Percentiles rank a stretch among this genome's conserved stretches.
phyloP scores from a whole-genome alignment of 2,113 vertebrate genomes.

The Eulemur rufifrons region DNA sequence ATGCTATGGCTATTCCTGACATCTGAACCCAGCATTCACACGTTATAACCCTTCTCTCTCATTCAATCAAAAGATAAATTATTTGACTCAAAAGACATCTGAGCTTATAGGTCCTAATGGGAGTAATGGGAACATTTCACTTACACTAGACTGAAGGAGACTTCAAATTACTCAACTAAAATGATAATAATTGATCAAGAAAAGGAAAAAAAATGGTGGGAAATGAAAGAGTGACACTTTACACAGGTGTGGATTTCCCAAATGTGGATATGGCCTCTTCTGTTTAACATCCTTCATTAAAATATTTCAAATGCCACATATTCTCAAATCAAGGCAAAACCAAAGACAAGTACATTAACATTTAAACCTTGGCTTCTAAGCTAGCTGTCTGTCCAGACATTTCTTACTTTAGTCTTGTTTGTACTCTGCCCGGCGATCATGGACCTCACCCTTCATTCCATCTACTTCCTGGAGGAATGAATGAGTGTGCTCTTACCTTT shows the following conservation, averaged over 20 bases:
- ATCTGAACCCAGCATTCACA: not conserved
- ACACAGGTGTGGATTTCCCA: not conserved
- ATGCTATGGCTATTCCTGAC: conserved; percentile 29
- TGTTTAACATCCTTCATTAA: not conserved
- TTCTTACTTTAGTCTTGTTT: not conserved
- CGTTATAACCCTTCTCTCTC: conserved; percentile 1
- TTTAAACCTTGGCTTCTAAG: conserved; percentile 29
- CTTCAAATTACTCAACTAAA: not conserved
- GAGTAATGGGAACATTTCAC: not conserved
- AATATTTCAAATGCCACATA: conserved; percentile 22
- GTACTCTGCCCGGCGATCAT: not conserved
- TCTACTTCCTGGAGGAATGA: not conserved
- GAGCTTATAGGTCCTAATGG: not conserved
- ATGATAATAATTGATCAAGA: not conserved
- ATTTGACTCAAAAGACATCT: conserved; percentile 1
- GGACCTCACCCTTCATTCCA: not conserved
- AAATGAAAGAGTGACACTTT: not conserved
- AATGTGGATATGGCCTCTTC: not conserved
- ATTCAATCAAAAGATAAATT: conserved; percentile 43
- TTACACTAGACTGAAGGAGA: not conserved
- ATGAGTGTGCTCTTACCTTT: not conserved
- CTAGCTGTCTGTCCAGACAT: not conserved
- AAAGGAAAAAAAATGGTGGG: not conserved
- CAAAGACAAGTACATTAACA: conserved; percentile 37
- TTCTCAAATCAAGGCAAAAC: conserved; percentile 32